phyloP scores from a whole-genome alignment of 2,797 vertebrate genomes.

The Florisuga fusca region DNA sequence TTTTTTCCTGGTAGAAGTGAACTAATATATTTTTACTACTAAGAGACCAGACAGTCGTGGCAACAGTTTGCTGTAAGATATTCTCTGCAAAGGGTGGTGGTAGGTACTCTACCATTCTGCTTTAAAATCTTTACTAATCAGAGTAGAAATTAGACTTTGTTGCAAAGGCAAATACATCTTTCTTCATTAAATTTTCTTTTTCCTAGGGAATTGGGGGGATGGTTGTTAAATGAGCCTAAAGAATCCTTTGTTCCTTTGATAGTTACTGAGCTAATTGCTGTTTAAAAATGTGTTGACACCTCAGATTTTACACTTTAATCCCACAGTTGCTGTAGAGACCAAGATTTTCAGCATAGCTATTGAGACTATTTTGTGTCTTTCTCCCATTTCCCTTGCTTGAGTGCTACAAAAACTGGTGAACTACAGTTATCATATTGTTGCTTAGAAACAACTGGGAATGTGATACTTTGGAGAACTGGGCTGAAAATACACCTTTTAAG shows the following conservation, averaged over 20 bases:
- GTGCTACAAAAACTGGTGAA: constrained; percentile 58
- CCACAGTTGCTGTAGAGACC: constrained; percentile 65
- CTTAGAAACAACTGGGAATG: constrained; percentile 52
- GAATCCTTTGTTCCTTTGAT: constrained; percentile 69
- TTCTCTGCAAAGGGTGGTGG: neutral
- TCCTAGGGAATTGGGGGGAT: constrained; percentile 59
- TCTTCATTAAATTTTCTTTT: constrained; percentile 59
- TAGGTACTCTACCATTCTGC: neutral
- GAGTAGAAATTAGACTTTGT: neutral
- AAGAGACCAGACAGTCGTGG: neutral
- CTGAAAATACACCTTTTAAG: constrained; percentile 47
- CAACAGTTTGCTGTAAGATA: neutral
- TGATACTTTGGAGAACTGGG: constrained; percentile 32
- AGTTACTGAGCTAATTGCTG: constrained; percentile 67
- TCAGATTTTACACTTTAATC: constrained; percentile 68
- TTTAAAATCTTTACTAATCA: constrained; percentile 11
- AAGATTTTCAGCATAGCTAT: constrained; percentile 57
- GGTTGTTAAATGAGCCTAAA: constrained; percentile 62
- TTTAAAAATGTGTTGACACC: constrained; percentile 75
- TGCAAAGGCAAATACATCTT: constrained; percentile 38
- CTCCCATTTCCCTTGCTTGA: constrained; percentile 29
- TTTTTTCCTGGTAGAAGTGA: neutral
- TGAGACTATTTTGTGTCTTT: constrained; percentile 51
- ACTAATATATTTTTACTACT: neutral
- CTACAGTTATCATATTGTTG: constrained; percentile 63